Percentiles rank a stretch among this genome's conserved stretches.
Conservation (phyloP, 2,113 vertebrate species). For the Sphyrna mokarran region DNA sequence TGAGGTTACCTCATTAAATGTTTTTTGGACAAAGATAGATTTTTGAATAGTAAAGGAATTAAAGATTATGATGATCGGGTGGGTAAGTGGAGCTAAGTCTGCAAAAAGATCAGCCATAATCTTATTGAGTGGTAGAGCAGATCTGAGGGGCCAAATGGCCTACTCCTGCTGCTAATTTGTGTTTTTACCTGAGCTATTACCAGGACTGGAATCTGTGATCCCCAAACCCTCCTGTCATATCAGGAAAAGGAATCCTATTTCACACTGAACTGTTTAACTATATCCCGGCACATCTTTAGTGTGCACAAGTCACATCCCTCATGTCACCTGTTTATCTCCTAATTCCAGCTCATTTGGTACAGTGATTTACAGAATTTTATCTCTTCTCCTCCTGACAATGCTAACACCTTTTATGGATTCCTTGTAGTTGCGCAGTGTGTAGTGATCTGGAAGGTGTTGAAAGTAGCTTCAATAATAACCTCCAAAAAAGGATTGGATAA, state of each 20-base stretch:
- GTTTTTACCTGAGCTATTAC: background rate
- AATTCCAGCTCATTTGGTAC: background rate
- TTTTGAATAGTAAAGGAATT: too few relatives aligned
- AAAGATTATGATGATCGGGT: too few relatives aligned
- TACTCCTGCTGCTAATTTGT: too few relatives aligned
- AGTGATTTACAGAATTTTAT: background rate
- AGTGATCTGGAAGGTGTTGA: background rate
- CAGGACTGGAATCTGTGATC: background rate
- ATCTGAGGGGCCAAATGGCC: too few relatives aligned
- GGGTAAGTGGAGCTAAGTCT: too few relatives aligned
- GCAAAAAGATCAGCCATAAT: too few relatives aligned
- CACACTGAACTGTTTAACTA: background rate
- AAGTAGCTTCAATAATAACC: background rate
- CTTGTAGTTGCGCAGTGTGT: background rate
- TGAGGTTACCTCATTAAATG: too few relatives aligned
- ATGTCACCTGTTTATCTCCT: background rate
- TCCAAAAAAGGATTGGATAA: background rate
- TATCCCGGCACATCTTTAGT: background rate
- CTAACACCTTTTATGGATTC: too few relatives aligned
- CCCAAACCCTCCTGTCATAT: background rate
- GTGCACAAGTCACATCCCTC: background rate
- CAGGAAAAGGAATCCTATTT: background rate
- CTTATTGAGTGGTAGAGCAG: too few relatives aligned
- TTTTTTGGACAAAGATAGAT: too few relatives aligned
- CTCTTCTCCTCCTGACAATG: background rate